phyloP scores from a whole-genome alignment of 2,797 vertebrate genomes.

The Hypotaenidia philippensis region DNA sequence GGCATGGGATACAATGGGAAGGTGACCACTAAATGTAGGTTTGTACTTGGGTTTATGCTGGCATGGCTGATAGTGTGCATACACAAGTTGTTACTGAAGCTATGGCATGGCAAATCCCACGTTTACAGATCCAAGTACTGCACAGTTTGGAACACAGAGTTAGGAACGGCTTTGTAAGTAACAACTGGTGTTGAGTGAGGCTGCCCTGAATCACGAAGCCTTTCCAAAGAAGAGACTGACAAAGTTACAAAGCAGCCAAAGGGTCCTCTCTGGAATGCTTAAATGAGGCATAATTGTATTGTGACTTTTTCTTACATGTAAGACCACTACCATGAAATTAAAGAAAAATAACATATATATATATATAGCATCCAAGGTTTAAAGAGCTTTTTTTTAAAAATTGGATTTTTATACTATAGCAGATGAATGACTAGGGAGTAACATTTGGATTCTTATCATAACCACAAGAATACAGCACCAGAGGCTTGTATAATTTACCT shows the following conservation, averaged over 20 bases:
- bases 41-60: neutral
- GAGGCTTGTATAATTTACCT: neutral
- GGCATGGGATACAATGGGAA: neutral
- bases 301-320: neutral
- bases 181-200: neutral
- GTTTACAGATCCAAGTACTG: neutral
- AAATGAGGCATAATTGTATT: neutral
- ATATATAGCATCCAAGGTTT: neutral
- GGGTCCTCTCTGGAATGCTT: neutral
- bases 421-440: neutral
- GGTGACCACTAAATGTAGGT: neutral
- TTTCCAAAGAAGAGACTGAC: accelerated
- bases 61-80: neutral
- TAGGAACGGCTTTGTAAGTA: neutral
- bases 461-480: neutral
- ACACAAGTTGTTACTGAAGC: neutral
- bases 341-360: neutral
- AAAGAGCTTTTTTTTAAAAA: neutral
- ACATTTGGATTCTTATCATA: neutral
- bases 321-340: neutral
- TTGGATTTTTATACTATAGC: neutral
- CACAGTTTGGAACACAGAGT: neutral
- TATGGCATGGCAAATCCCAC: neutral
- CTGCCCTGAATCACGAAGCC: neutral
- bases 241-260: neutral